phyloP scores from a whole-genome alignment of 2,797 vertebrate species.

The Anniella stebbinsi region DNA sequence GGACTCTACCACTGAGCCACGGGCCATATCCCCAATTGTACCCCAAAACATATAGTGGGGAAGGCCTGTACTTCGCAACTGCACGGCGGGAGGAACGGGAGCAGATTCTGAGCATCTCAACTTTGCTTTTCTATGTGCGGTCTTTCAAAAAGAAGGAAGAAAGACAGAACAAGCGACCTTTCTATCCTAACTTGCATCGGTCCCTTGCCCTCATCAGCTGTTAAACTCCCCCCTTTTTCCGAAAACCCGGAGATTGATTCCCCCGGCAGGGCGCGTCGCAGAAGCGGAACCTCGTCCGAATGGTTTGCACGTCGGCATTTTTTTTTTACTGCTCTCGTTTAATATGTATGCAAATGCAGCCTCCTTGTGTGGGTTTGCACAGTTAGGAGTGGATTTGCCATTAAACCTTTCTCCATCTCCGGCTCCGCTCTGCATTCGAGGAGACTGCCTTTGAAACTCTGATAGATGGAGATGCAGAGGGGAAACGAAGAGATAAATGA shows the following conservation, averaged over 20 bases:
- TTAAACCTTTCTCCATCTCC: constrained; percentile 79
- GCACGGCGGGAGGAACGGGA: too few relatives aligned
- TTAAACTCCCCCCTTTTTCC: constrained; percentile 74
- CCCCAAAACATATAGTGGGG: too few relatives aligned
- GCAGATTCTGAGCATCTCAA: not conserved
- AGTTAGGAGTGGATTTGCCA: constrained; percentile 87
- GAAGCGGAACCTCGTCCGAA: constrained; percentile 84
- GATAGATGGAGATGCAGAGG: constrained; percentile 81
- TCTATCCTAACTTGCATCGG: constrained; percentile 35
- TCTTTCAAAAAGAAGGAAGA: constrained; percentile 13
- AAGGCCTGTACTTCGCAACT: too few relatives aligned
- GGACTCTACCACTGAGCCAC: too few relatives aligned
- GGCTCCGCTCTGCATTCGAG: constrained; percentile 77
- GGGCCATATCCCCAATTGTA: too few relatives aligned
- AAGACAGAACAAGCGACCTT: not conserved
- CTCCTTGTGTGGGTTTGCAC: constrained; percentile 88
- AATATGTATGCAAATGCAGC: constrained; percentile 98
- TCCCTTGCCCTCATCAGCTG: constrained; percentile 53
- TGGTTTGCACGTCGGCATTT: constrained; percentile 89
- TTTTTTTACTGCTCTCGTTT: constrained; percentile 90
- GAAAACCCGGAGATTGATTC: constrained; percentile 83
- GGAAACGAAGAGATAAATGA: constrained; percentile 76
- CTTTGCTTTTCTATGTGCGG: not conserved
- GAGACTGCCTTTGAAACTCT: constrained; percentile 81
- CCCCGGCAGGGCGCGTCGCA: constrained; percentile 79